These are phyloP conservation scores for Cerceris ruficornis DNA, from an alignment of 2,888 invertebrate species.

Conservation along the genomic window DNA sequence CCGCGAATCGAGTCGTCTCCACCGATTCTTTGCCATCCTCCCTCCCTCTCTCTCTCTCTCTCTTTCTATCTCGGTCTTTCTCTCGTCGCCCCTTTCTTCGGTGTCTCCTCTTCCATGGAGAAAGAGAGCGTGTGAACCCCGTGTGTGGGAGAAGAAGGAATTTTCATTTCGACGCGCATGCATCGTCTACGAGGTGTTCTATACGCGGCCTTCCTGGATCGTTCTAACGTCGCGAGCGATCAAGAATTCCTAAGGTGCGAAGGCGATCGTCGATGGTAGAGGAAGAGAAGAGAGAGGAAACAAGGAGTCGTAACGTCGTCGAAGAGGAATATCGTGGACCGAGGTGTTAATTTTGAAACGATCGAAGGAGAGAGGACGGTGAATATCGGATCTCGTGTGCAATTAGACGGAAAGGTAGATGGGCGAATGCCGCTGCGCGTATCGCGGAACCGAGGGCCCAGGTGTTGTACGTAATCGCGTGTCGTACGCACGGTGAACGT, in stretches of 20 bases:
- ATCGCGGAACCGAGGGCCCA: constrained; percentile 14
- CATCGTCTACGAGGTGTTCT: no score
- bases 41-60: no score
- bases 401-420: background rate
- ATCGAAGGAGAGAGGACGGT: constrained; percentile 3
- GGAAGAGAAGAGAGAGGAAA: no score
- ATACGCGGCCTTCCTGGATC: no score
- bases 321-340: no score
- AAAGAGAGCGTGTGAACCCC: background rate
- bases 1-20: constrained; percentile 4
- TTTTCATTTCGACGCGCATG: background rate
- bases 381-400: background rate
- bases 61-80: no score
- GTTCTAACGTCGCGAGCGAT: no score
- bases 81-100: no score
- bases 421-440: constrained; percentile 18
- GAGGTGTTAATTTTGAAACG: background rate
- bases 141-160: background rate
- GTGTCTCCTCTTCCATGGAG: background rate
- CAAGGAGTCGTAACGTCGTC: no score
- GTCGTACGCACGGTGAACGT: constrained; percentile 55
- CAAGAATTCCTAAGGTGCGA: no score
- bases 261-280: no score
- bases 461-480: constrained; percentile 52
- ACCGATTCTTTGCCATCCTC: background rate